A percentile compares a stretch with the other conserved stretches of the same genome.
Evolutionary conservation across 2,113 vertebrate species (phyloP).

Genomic region (Sitta europaea): DNA sequence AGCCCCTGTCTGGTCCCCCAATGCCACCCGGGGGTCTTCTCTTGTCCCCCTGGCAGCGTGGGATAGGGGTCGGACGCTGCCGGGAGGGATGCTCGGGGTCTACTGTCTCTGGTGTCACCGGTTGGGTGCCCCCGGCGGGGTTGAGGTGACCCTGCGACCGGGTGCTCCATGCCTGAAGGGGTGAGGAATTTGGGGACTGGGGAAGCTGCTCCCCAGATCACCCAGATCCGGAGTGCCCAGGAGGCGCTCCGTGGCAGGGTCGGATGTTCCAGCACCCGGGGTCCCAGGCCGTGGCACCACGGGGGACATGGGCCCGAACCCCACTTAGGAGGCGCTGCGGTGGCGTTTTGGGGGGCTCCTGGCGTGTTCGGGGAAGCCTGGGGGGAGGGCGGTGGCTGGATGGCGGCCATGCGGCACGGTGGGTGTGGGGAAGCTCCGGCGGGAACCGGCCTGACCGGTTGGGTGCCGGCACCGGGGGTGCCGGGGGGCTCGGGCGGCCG

Average conservation of each 20-base stretch:
- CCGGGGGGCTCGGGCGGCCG: background rate
- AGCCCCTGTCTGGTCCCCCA: background rate
- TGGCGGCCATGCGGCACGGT: background rate
- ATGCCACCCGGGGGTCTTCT: background rate
- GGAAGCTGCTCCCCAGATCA: background rate
- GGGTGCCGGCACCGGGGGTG: background rate
- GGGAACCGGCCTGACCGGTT: slow-evolving; percentile 48
- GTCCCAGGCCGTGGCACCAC: rapidly evolving
- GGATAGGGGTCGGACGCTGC: too few species aligned
- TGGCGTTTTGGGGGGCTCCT: background rate
- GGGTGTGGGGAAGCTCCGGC: background rate
- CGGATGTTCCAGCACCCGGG: too few species aligned
- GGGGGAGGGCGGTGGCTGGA: background rate
- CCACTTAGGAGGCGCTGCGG: rapidly evolving
- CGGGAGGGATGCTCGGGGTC: background rate
- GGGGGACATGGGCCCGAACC: background rate
- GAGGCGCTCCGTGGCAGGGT: background rate
- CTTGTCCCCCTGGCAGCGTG: background rate
- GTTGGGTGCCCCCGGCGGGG: background rate
- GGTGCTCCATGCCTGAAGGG: background rate
- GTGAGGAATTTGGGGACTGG: background rate
- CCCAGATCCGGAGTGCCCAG: too few species aligned
- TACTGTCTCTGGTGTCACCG: rapidly evolving
- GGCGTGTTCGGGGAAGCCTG: background rate
- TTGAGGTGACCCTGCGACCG: rapidly evolving